Percentiles rank a stretch among this genome's conserved stretches.
These are phyloP conservation scores for Hymenopus coronatus DNA, from an alignment of 2,888 invertebrate species.

Conservation along the genomic window DNA sequence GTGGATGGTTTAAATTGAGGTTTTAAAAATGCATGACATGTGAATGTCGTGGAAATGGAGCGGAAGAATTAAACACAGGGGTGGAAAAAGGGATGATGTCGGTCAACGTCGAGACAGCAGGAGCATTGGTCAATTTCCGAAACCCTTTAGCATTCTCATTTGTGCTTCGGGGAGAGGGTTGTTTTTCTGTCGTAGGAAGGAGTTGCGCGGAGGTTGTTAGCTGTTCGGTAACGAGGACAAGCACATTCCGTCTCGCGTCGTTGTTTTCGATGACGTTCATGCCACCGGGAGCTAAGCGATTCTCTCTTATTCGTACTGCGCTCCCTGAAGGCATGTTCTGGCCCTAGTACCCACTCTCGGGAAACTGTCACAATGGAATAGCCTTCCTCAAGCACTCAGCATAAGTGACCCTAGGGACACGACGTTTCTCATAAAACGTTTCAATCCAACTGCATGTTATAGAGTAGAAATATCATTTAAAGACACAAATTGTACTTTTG, in stretches of 20 bases:
- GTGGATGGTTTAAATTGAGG: neutral
- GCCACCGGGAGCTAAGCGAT: neutral
- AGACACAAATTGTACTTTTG: too few relatives aligned
- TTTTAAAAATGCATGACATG: constrained; percentile 3
- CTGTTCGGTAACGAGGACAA: neutral
- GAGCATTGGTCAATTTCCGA: neutral
- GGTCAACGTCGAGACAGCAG: neutral
- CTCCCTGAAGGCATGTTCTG: neutral
- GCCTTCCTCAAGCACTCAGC: too few relatives aligned
- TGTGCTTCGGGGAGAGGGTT: neutral
- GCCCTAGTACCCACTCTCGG: neutral
- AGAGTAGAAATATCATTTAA: too few relatives aligned
- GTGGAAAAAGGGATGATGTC: neutral
- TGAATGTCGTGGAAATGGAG: neutral
- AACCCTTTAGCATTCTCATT: neutral
- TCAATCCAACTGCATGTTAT: too few relatives aligned
- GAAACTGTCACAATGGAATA: neutral
- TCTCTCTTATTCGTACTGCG: neutral
- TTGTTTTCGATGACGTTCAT: neutral
- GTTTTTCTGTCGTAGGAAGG: neutral
- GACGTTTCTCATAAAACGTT: too few relatives aligned
- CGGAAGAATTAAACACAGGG: neutral
- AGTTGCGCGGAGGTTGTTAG: neutral
- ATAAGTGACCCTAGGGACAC: too few relatives aligned
- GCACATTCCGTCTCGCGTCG: neutral